Evolutionary conservation across 2,113 vertebrate genomes (phyloP).

Genomic region (Clarias magur): DNA sequence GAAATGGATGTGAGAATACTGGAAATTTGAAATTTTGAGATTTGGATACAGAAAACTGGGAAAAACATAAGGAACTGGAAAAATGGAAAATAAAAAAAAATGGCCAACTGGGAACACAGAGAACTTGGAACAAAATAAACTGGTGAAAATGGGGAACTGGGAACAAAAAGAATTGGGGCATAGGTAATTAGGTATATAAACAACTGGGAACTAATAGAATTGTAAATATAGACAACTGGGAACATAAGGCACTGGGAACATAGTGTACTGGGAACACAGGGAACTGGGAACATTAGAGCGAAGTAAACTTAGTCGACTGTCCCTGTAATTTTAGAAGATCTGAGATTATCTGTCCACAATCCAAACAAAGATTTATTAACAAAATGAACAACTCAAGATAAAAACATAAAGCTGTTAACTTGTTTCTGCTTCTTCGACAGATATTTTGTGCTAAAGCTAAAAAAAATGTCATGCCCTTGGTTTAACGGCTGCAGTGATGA

Average conservation of each 20-base stretch:
- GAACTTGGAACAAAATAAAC: background rate
- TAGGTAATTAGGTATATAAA: background rate
- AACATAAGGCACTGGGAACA: background rate
- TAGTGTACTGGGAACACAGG: background rate
- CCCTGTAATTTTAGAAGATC: background rate
- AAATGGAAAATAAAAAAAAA: too few relatives aligned
- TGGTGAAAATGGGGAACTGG: background rate
- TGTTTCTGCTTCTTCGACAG: background rate
- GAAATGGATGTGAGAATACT: background rate
- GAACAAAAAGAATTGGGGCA: background rate
- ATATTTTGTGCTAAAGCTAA: background rate
- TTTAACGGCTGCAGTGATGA: background rate
- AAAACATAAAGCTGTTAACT: background rate
- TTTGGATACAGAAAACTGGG: too few relatives aligned
- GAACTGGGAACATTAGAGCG: too few relatives aligned
- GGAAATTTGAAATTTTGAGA: too few relatives aligned
- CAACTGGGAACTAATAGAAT: background rate
- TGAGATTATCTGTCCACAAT: background rate
- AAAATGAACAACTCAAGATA: background rate
- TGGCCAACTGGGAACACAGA: background rate
- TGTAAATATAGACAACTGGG: background rate
- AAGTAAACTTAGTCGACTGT: too few relatives aligned
- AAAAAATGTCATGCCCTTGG: background rate
- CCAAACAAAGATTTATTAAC: background rate
- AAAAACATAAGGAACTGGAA: too few relatives aligned